phyloP scores from a whole-genome alignment of 2,888 invertebrate genomes.

The Schizaphis graminum region DNA sequence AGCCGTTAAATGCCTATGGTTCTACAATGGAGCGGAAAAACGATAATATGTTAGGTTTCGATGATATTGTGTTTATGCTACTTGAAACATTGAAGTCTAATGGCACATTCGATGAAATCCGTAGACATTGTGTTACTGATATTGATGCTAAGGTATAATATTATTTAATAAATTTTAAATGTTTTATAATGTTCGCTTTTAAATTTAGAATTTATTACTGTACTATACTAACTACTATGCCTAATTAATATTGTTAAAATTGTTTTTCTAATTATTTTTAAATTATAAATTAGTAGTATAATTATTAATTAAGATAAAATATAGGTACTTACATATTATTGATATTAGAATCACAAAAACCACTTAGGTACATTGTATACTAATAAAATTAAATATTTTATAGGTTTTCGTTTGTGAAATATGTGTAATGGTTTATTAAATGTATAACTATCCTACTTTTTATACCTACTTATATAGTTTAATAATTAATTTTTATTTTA shows the following conservation, averaged over 20 bases:
- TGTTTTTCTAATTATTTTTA: not conserved
- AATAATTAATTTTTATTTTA: not conserved
- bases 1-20: not conserved
- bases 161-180: not conserved
- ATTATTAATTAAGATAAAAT: not conserved
- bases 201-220: not conserved
- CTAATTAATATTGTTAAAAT: not conserved
- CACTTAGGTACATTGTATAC: not conserved
- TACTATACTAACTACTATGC: not conserved
- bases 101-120: constrained; percentile 61
- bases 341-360: not conserved
- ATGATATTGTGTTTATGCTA: not conserved
- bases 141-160: constrained; percentile 56
- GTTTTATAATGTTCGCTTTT: not conserved
- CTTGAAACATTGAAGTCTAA: constrained; percentile 45
- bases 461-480: not conserved
- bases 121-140: constrained; percentile 51
- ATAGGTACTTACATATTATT: not conserved
- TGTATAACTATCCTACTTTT: not conserved
- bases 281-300: not conserved
- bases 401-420: not conserved
- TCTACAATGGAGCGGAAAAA: not conserved
- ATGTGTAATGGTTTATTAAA: not conserved
- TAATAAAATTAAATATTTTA: not conserved
- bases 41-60: not conserved